A percentile compares a stretch with the other conserved stretches of the same genome.
These are phyloP conservation scores for Trachelus troglodyta DNA, from an alignment of 2,888 invertebrate genomes.

Conservation along the genomic window DNA sequence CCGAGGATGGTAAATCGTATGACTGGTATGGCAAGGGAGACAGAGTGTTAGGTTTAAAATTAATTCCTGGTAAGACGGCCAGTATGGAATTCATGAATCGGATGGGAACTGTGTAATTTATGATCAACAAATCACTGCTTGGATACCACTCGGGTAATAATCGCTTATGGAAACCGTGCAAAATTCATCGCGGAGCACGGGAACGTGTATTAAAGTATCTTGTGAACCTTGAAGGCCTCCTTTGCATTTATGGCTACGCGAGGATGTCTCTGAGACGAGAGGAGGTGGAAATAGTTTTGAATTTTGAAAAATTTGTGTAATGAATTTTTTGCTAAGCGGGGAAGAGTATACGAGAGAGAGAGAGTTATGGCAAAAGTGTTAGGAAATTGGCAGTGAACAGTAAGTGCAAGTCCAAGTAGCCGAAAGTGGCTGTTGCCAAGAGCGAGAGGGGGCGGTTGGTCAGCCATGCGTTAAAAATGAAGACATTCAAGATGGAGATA, in stretches of 20 bases:
- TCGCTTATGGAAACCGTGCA: slow-evolving; percentile 31
- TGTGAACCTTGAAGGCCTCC: neutral
- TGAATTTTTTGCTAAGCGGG: neutral
- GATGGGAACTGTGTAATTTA: neutral
- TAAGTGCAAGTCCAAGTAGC: slow-evolving; percentile 13
- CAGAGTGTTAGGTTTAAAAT: neutral
- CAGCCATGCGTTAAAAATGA: slow-evolving; percentile 60
- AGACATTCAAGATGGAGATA: slow-evolving; percentile 63
- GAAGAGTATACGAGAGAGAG: too few species aligned
- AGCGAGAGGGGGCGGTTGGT: slow-evolving; percentile 28
- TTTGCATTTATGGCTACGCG: neutral
- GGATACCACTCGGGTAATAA: slow-evolving; percentile 13
- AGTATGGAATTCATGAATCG: neutral
- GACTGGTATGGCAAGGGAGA: neutral
- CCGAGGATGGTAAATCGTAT: neutral
- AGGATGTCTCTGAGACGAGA: neutral
- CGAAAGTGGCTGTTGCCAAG: slow-evolving; percentile 12
- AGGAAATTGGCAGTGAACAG: slow-evolving; percentile 6
- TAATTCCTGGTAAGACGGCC: neutral
- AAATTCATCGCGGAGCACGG: neutral
- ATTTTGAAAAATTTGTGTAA: neutral
- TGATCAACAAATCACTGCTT: neutral
- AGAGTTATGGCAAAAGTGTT: neutral
- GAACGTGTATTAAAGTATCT: neutral
- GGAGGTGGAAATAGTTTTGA: neutral